A percentile compares a stretch with the other conserved stretches of the same genome.
These are phyloP conservation scores for Drosophila infuscata DNA, from an alignment of 2,888 invertebrate species.

Conservation along the genomic window DNA sequence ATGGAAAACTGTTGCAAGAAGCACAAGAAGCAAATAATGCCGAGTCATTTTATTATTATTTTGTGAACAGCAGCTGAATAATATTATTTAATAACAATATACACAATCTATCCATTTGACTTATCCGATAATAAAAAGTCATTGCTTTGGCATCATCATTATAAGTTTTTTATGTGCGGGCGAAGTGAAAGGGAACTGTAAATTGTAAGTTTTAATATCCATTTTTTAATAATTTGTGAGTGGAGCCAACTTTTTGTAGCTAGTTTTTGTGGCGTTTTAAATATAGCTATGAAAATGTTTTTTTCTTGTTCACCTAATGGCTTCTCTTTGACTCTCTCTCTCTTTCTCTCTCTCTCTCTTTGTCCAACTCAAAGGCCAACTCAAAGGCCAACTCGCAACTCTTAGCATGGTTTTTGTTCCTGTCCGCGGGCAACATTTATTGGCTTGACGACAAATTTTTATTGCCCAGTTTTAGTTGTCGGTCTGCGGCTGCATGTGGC, in stretches of 20 bases:
- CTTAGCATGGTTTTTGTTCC: slow-evolving; percentile 13
- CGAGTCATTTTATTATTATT: slow-evolving; percentile 7
- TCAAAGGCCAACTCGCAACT: background rate
- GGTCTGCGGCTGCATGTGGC: slow-evolving; percentile 65
- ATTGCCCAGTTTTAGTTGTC: slow-evolving; percentile 67
- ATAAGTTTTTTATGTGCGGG: slow-evolving; percentile 28
- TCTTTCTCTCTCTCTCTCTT: background rate
- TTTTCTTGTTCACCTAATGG: slow-evolving; percentile 20
- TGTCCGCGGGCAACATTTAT: slow-evolving; percentile 64
- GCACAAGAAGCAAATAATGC: background rate
- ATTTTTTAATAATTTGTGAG: slow-evolving; percentile 65
- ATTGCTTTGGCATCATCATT: slow-evolving; percentile 57
- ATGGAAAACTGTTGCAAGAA: background rate
- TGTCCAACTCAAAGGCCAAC: background rate
- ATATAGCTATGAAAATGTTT: slow-evolving; percentile 63
- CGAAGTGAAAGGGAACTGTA: slow-evolving; percentile 38
- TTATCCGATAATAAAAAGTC: background rate
- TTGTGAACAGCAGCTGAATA: background rate
- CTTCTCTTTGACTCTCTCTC: slow-evolving; percentile 5
- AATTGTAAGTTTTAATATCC: slow-evolving; percentile 69
- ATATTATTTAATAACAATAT: background rate
- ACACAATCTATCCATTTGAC: background rate
- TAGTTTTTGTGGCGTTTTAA: slow-evolving; percentile 51
- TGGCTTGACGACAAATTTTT: slow-evolving; percentile 78
- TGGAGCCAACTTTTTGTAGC: slow-evolving; percentile 39